These are phyloP conservation scores for Polyodon spathula DNA, from an alignment of 2,113 vertebrate species.

Conservation along the genomic window DNA sequence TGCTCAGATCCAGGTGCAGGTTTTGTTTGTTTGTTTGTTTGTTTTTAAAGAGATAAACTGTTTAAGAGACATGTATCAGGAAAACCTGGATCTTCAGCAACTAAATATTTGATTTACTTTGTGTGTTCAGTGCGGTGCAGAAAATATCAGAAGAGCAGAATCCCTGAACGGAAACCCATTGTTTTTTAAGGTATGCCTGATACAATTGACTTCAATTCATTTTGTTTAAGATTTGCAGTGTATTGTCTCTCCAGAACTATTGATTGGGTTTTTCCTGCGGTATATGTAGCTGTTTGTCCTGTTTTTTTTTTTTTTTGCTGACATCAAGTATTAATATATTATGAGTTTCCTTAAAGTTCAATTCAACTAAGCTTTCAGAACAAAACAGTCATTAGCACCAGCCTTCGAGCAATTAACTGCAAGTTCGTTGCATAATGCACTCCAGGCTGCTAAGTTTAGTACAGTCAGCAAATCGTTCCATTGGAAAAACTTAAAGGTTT, in stretches of 20 bases:
- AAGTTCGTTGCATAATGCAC: neutral
- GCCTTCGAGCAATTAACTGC: neutral
- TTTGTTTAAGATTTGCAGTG: neutral
- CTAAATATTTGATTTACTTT: too few relatives aligned
- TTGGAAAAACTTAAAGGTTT: too few relatives aligned
- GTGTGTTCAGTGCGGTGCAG: constrained; percentile 79
- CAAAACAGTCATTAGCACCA: neutral
- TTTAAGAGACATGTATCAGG: too few relatives aligned
- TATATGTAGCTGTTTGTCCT: neutral
- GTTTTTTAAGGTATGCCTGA: constrained; percentile 77
- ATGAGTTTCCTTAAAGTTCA: neutral
- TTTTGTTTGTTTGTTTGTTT: too few relatives aligned
- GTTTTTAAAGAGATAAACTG: too few relatives aligned
- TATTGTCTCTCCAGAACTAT: neutral
- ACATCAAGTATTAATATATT: neutral
- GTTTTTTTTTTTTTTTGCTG: too few relatives aligned
- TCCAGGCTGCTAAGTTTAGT: too few relatives aligned
- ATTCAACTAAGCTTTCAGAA: neutral
- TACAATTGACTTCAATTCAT: neutral
- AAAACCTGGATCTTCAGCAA: too few relatives aligned
- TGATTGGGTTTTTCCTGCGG: neutral
- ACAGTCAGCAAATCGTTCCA: too few relatives aligned
- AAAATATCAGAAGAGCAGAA: constrained; percentile 88
- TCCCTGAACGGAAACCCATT: constrained; percentile 91
- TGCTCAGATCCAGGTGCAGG: too few relatives aligned